Base-by-base conservation (phyloP, 2,113 vertebrate genomes). In the Pipra filicauda region DNA sequence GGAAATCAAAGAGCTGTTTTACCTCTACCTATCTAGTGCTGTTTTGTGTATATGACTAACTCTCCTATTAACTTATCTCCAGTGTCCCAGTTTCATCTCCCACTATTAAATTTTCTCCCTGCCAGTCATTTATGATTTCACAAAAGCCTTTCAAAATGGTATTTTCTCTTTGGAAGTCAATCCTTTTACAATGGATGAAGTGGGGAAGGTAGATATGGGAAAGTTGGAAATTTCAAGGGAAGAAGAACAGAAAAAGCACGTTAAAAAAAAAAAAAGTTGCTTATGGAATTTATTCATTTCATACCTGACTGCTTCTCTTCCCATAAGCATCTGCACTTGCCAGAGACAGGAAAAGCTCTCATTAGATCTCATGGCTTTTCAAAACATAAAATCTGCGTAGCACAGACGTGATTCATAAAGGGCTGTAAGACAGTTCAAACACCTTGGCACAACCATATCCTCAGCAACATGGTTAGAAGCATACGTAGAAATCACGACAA, bases 91-190 rank as follows among this genome's bases (percentile, higher is more conserved):
- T 90, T 92, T 92, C 80, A 77, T 70, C 73, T 97, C 52, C 22
- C 82, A 30, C 35, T 92, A 37, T 44, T 72, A 31, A 67, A 64
- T 37, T 71, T 8, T 82, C 65, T 96, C 69, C 44, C 64, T 90
- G 51, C 46, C 66, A 64, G 35, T 90, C 92, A 93, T 35, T 81
- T 88, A 69, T 28, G 30, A 43, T 91, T 85, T 75, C 26, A 89
- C 72, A 80, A 39, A 78, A 91, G 16, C 23, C n/a, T 83, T 96
- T 93, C 59, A 66, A 93, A 95, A 83, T 62, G 3, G 2, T 62
- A 49, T 61, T 96, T 88, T 91, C 21, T 71, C 31, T 87, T 96
- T 91, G 46, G 41, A 93, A 74, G 88, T 83, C 24, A 66, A 89
- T 19, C 15, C 37, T 52, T 61, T 93, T 35, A 78, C 30, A 67